A percentile compares a stretch with the other conserved stretches of the same genome.
Conservation (phyloP, 1,140 invertebrate species). For the Reticulitermes speratus region DNA sequence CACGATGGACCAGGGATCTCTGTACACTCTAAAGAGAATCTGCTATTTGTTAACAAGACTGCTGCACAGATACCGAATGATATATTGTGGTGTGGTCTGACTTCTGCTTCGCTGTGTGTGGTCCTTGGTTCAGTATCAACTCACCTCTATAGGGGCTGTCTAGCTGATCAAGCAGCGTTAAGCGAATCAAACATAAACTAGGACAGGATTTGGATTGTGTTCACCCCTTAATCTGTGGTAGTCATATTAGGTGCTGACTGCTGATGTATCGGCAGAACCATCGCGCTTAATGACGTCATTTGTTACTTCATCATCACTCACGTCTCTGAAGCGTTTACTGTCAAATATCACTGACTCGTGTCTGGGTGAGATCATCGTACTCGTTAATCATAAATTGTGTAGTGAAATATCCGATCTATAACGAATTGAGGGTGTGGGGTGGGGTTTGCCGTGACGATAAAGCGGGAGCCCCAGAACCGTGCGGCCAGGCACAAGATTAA, state of each 20-base stretch:
- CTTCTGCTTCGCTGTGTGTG: no score
- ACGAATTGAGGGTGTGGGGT: no score
- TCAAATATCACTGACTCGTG: constrained; percentile 10
- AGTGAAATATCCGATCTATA: constrained; percentile 4
- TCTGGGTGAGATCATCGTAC: not conserved
- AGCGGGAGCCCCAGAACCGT: no score
- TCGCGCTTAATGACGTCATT: not conserved
- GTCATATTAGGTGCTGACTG: constrained; percentile 4
- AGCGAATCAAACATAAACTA: no score
- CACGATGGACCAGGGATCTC: no score
- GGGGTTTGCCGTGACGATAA: not conserved
- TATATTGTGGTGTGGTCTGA: no score
- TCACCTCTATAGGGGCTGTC: no score
- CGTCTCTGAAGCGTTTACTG: not conserved
- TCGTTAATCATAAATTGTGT: not conserved
- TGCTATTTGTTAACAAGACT: no score
- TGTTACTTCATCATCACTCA: constrained; percentile 7
- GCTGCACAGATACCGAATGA: no score
- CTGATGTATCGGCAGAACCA: not conserved
- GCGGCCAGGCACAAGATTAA: not conserved
- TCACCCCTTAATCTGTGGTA: not conserved
- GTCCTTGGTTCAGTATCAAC: no score
- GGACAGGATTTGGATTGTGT: not conserved
- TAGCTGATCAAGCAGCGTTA: no score
- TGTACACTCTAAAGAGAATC: no score